Evolutionary conservation across 2,888 invertebrate genomes (phyloP).

Genomic region (Spisula solida): DNA sequence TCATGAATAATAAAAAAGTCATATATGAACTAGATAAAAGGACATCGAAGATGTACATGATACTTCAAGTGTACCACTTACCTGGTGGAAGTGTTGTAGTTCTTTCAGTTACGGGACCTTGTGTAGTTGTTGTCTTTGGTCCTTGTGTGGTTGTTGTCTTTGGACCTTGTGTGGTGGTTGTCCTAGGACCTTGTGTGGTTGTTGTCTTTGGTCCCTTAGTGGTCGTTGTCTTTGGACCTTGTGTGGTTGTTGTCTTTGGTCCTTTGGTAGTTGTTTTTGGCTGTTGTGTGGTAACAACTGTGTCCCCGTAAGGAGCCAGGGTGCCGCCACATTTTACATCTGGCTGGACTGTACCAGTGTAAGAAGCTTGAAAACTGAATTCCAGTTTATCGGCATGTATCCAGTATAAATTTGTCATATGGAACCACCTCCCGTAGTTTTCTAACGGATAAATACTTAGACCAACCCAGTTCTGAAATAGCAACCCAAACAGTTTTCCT

Average conservation of each 20-base stretch:
- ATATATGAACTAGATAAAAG: too few relatives aligned
- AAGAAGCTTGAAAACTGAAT: constrained; percentile 20
- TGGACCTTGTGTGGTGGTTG: background rate
- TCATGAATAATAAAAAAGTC: background rate
- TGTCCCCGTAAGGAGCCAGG: background rate
- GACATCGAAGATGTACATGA: background rate
- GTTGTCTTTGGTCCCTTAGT: background rate
- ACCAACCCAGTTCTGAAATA: constrained; percentile 14
- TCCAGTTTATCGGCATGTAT: constrained; percentile 2
- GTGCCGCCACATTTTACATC: background rate
- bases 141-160: background rate
- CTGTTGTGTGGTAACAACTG: background rate
- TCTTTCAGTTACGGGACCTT: background rate
- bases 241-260: background rate
- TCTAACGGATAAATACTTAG: background rate
- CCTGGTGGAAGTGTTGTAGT: constrained; percentile 27
- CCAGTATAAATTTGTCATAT: background rate
- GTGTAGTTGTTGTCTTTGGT: background rate
- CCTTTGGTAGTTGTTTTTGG: background rate
- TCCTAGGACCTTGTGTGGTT: background rate
- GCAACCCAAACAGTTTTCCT: too few relatives aligned
- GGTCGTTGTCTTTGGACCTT: background rate
- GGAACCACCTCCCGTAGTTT: background rate
- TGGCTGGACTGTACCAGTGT: background rate
- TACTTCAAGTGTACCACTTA: background rate